These are phyloP conservation scores for Pseudococcus longispinus DNA, from an alignment of 2,888 invertebrate species.

Conservation along the genomic window DNA sequence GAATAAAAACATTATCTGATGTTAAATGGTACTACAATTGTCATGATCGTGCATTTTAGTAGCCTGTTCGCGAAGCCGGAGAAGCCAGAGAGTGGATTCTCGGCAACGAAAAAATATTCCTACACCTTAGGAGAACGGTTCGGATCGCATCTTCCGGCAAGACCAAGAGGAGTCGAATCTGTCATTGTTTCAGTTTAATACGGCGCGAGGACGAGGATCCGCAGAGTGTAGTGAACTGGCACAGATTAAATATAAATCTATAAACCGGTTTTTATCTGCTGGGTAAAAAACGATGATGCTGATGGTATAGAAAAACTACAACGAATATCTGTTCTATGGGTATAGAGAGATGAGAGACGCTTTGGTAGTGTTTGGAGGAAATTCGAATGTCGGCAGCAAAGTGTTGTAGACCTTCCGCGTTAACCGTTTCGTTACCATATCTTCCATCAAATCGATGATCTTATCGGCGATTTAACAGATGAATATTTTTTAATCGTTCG, in stretches of 20 bases:
- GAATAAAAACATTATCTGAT: slow-evolving; percentile 38
- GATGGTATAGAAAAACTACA: neutral
- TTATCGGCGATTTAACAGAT: neutral
- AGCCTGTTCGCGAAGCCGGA: neutral
- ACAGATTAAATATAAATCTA: slow-evolving; percentile 29
- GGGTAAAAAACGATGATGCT: neutral
- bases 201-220: neutral
- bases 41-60: slow-evolving; percentile 20
- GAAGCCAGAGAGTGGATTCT: no score
- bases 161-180: slow-evolving; percentile 1
- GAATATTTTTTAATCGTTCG: slow-evolving; percentile 14
- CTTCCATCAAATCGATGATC: slow-evolving; percentile 17
- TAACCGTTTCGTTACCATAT: slow-evolving; percentile 13
- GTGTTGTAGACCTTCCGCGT: neutral
- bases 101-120: neutral
- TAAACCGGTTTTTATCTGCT: neutral
- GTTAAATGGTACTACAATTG: slow-evolving; percentile 4
- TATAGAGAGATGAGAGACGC: neutral
- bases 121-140: neutral
- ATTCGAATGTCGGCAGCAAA: slow-evolving; percentile 22
- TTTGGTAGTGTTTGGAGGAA: neutral
- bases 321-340: neutral
- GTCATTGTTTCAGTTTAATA: slow-evolving; percentile 28
- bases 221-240: slow-evolving; percentile 37
- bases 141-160: slow-evolving; percentile 17